phyloP scores from a whole-genome alignment of 1,140 invertebrate genomes.

The Bicyclus anynana region DNA sequence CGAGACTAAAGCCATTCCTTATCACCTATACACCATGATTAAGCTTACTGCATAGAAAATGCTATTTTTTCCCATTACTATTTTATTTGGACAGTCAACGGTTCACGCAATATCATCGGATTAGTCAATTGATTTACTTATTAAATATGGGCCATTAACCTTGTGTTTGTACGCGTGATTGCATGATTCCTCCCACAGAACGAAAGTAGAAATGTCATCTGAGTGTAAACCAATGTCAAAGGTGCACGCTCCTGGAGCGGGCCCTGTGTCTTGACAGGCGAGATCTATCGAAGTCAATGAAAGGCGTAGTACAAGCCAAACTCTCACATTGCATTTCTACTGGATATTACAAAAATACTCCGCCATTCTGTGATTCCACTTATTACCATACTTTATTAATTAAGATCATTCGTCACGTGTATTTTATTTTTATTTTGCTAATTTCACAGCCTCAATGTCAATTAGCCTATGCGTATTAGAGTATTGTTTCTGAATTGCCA shows the following conservation, averaged over 20 bases:
- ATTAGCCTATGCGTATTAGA: constrained; percentile 76
- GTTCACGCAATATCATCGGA: constrained; percentile 57
- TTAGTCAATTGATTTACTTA: constrained; percentile 72
- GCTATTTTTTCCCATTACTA: constrained; percentile 45
- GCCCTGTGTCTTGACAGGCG: constrained; percentile 13
- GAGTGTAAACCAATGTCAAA: constrained; percentile 27
- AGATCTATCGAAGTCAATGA: constrained; percentile 24
- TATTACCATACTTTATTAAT: constrained; percentile 58
- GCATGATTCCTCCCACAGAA: constrained; percentile 44
- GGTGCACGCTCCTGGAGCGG: constrained; percentile 10
- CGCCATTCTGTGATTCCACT: constrained; percentile 49
- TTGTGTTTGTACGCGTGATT: constrained; percentile 54
- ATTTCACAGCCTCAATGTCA: constrained; percentile 75
- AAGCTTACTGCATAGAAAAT: constrained; percentile 48
- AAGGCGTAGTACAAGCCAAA: constrained; percentile 24
- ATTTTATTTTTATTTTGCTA: constrained; percentile 72
- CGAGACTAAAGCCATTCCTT: constrained; percentile 60
- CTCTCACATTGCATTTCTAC: constrained; percentile 44
- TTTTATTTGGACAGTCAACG: constrained; percentile 56
- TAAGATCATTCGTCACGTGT: constrained; percentile 69
- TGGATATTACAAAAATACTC: constrained; percentile 40
- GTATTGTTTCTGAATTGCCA: constrained; percentile 75
- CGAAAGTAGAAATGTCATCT: constrained; percentile 48
- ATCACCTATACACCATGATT: constrained; percentile 44
- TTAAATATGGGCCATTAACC: constrained; percentile 68